Evolutionary conservation across 1,140 invertebrate genomes (phyloP).

Genomic region (Drosophila burlai): DNA sequence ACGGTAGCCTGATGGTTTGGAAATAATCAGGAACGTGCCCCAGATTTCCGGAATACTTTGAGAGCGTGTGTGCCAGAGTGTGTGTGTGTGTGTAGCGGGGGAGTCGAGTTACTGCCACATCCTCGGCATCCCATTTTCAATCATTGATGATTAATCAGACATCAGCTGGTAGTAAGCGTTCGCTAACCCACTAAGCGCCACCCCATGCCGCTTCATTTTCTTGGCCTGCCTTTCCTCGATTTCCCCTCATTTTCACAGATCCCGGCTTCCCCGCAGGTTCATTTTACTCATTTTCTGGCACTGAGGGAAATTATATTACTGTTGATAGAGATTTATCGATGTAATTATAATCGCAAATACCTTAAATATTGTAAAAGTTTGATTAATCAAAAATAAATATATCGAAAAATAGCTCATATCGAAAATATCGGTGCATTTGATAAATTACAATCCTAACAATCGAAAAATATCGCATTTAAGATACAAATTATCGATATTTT

Average conservation of each 20-base stretch:
- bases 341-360: not conserved
- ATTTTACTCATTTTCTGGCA: conserved; percentile 1
- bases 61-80: not conserved
- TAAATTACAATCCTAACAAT: not conserved
- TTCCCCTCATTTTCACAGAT: not conserved
- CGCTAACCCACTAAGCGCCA: conserved; percentile 9
- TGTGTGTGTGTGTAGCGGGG: not conserved
- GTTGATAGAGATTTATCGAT: not conserved
- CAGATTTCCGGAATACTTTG: conserved; percentile 47
- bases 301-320: not conserved
- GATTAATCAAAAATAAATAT: not conserved
- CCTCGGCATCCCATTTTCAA: conserved; percentile 57
- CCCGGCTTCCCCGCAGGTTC: not conserved
- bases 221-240: not conserved
- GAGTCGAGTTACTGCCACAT: conserved; percentile 7
- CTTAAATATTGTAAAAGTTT: not conserved
- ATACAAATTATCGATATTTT: not conserved
- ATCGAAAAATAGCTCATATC: no score
- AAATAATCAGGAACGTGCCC: conserved; percentile 62
- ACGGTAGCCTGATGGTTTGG: conserved; percentile 29
- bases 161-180: conserved; percentile 61
- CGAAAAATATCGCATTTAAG: not conserved
- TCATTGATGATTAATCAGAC: conserved; percentile 78
- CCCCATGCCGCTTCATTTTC: not conserved
- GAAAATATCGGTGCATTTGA: no score